Base-by-base conservation (phyloP, 2,888 invertebrate genomes). In the Trissolcus japonicus region DNA sequence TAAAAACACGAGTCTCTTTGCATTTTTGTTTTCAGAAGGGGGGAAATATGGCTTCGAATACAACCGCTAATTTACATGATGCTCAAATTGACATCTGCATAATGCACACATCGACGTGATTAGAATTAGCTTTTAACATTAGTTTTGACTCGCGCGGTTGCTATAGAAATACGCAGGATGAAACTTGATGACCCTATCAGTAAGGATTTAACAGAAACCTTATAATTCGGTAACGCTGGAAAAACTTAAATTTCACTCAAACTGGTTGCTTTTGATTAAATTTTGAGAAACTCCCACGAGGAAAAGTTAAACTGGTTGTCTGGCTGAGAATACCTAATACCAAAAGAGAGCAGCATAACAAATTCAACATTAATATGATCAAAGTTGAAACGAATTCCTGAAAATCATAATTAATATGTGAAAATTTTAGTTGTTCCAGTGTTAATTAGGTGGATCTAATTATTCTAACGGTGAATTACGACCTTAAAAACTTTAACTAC, bases 1-100 rank as follows among this genome's bases (percentile, higher is more conserved):
- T 48, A 56, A 46, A 65, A 65, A 50, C 40, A 40, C 65, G 65
- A 50, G 46, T 65, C 56, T 55, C 21, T 54, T 55, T 62, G 14
- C 4, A 57, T 43, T 54, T 17, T 17, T 51, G 4, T 13, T 17
- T 17, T 51, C 14, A 19, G 4, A 19, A 51, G 17, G 16, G 11
- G 51, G 19, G 7, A 19, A 16, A 7, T 13, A 16, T 16, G 16
- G 16, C 16, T 51, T 17, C 11, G 6, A 17, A 17, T 1, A 51
- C 7, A 16, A 19, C 51, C 17, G 19, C 17, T 9, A 51, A 51
- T 19, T 56, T 40, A 56, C 55, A 56, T 56, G 55, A 56, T 56
- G 55, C 55, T 56, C 40, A 56, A 56, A 56, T 7, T 17, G 19
- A 11, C 35, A 16, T 56, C 17, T 11, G 19, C 11, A 19, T 19